A percentile compares a stretch with the other conserved stretches of the same genome.
Conservation (phyloP, 2,797 vertebrate genomes). For the Gorsachius magnificus region DNA sequence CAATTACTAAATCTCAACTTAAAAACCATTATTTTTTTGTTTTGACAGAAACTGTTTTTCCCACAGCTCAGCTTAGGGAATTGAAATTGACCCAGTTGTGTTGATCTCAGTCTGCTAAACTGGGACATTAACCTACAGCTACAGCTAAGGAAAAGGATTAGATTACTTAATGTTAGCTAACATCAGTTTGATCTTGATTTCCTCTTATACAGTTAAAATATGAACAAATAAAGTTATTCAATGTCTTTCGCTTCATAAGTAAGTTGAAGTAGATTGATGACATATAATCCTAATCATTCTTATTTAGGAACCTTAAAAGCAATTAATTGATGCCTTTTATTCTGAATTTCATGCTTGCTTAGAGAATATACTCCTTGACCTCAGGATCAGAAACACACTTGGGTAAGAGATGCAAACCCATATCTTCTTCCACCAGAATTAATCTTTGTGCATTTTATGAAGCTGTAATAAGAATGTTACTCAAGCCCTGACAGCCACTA, state of each 20-base stretch:
- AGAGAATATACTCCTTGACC: not conserved
- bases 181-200: not conserved
- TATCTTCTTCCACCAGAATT: not conserved
- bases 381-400: not conserved
- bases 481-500: not conserved
- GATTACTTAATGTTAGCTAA: not conserved
- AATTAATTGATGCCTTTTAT: not conserved
- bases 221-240: not conserved
- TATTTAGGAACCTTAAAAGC: not conserved
- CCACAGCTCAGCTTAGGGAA: not conserved
- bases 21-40: not conserved
- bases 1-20: not conserved
- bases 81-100: not conserved
- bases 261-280: not conserved
- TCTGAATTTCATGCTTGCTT: not conserved
- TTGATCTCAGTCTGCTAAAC: slow-evolving; percentile 12
- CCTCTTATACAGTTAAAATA: not conserved
- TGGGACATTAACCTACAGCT: not conserved
- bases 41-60: not conserved
- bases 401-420: not conserved
- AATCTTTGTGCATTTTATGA: not conserved
- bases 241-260: not conserved
- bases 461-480: not conserved
- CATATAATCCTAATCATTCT: not conserved
- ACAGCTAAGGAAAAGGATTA: not conserved